Percentiles rank a stretch among this genome's conserved stretches.
Evolutionary conservation across 2,797 vertebrate species (phyloP).

Genomic region (Valencia hispanica): DNA sequence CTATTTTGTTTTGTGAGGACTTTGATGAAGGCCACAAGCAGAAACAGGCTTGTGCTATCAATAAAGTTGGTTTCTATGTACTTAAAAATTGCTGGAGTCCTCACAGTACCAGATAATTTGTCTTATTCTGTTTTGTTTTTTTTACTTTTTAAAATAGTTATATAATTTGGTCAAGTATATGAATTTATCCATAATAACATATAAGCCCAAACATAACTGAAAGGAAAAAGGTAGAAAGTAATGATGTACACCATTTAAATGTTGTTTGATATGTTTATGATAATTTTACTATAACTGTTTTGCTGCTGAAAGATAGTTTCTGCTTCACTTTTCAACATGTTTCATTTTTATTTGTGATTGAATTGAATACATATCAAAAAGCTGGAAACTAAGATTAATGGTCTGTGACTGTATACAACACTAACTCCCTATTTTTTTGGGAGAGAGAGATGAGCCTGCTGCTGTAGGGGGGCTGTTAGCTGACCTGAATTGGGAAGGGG

Average conservation of each 20-base stretch:
- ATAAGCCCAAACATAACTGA: background rate
- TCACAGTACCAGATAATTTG: no score
- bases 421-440: slow-evolving; percentile 41
- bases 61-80: no score
- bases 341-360: slow-evolving; percentile 46
- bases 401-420: slow-evolving; percentile 39
- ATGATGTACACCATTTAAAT: background rate
- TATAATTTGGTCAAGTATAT: background rate
- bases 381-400: slow-evolving; percentile 28
- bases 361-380: slow-evolving; percentile 46
- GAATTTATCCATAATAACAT: background rate
- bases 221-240: background rate
- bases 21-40: no score
- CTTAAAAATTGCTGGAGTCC: no score
- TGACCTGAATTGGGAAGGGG: slow-evolving; percentile 41
- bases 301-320: slow-evolving; percentile 34
- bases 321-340: slow-evolving; percentile 29
- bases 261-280: slow-evolving; percentile 15
- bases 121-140: no score
- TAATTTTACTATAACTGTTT: slow-evolving; percentile 22
- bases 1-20: no score
- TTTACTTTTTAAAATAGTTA: no score
- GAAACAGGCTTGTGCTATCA: no score
- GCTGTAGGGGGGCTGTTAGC: slow-evolving; percentile 12
- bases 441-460: slow-evolving; percentile 37